Conservation (phyloP, 1,140 invertebrate species). For the Meloidogyne exigua region DNA sequence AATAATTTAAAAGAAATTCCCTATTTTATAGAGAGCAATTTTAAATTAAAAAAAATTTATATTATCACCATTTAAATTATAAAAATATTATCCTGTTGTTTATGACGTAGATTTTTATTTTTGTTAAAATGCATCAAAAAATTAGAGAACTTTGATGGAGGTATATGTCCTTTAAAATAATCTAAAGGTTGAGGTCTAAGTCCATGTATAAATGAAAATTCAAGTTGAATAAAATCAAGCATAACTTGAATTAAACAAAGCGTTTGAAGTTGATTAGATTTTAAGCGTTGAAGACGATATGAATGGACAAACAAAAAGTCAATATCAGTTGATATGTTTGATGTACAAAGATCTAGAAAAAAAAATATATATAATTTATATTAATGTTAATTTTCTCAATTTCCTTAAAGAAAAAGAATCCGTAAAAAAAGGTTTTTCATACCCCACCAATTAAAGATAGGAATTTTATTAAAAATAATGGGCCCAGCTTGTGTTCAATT, state of each 20-base stretch:
- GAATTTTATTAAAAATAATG: too few species aligned
- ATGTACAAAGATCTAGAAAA: slow-evolving; percentile 1
- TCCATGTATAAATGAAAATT: neutral
- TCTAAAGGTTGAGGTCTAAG: neutral
- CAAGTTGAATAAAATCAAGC: neutral
- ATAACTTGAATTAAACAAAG: neutral
- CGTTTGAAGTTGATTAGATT: neutral
- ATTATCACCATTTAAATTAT: neutral
- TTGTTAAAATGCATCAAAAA: neutral
- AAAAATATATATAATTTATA: too few species aligned
- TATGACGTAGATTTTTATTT: neutral
- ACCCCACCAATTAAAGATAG: too few species aligned
- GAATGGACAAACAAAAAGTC: neutral
- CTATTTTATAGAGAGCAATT: too few species aligned
- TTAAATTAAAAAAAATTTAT: too few species aligned
- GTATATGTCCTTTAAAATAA: slow-evolving; percentile 5
- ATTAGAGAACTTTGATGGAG: neutral
- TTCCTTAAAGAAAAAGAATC: too few species aligned
- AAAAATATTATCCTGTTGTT: slow-evolving; percentile 2
- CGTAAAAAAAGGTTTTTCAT: too few species aligned
- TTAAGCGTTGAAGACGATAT: neutral
- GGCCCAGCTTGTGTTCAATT: too few species aligned
- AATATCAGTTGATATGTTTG: neutral
- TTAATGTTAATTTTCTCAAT: too few species aligned
- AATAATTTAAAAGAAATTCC: too few species aligned